These are phyloP conservation scores for Drosophila limbata DNA, from an alignment of 2,888 invertebrate genomes.

Conservation along the genomic window DNA sequence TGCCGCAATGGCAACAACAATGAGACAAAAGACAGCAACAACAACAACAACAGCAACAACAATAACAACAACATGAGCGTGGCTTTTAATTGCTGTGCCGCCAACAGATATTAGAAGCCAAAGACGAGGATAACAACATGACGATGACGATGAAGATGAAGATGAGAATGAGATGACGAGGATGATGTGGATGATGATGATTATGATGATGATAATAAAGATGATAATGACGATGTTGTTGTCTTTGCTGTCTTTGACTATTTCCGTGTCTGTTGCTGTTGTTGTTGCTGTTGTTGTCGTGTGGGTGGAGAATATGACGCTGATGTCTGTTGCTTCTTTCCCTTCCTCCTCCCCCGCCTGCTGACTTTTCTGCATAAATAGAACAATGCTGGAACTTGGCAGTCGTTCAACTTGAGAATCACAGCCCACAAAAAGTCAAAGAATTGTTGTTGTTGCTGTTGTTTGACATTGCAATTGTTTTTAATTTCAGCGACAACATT, in stretches of 20 bases:
- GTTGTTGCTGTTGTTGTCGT: conserved; percentile 41
- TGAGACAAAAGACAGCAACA: conserved; percentile 36
- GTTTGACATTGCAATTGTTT: conserved; percentile 66
- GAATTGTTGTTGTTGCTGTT: conserved; percentile 29
- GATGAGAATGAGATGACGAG: conserved; percentile 29
- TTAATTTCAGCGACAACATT: conserved; percentile 60
- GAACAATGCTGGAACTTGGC: conserved; percentile 56
- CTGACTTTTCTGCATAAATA: conserved; percentile 59
- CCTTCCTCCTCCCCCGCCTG: not conserved
- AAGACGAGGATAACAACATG: conserved; percentile 40
- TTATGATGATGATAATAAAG: conserved; percentile 29
- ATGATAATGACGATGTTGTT: conserved; percentile 26
- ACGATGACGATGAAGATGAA: conserved; percentile 30
- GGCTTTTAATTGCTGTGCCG: conserved; percentile 79
- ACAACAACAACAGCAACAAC: conserved; percentile 35
- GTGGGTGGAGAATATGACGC: conserved; percentile 79
- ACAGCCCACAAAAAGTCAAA: conserved; percentile 49
- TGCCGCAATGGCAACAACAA: conserved; percentile 63
- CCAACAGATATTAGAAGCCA: conserved; percentile 73
- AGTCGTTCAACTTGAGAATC: conserved; percentile 33
- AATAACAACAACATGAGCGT: conserved; percentile 60
- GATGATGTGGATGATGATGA: conserved; percentile 37
- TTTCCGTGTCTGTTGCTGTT: conserved; percentile 44
- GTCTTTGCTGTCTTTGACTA: conserved; percentile 22
- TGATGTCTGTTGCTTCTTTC: conserved; percentile 42